Evolutionary conservation across 2,113 vertebrate species (phyloP).

Genomic region (Poeciliopsis retropinna): DNA sequence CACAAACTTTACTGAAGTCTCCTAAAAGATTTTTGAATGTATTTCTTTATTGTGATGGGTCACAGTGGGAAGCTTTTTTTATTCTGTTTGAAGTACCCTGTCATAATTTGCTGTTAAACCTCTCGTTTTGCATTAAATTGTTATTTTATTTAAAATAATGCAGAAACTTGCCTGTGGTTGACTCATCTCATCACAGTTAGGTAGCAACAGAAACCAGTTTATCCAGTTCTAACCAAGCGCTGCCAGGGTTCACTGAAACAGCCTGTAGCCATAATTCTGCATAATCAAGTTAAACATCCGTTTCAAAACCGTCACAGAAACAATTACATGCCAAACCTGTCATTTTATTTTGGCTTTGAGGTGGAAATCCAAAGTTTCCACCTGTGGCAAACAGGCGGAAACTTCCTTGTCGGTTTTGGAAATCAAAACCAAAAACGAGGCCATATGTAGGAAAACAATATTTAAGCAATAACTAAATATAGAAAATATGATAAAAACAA

Average conservation of each 20-base stretch:
- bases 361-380: background rate
- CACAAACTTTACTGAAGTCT: too few species aligned
- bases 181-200: too few species aligned
- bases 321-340: background rate
- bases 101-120: background rate
- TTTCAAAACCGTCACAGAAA: background rate
- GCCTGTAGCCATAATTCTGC: background rate
- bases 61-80: too few species aligned
- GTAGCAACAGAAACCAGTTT: background rate
- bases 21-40: too few species aligned
- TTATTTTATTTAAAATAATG: background rate
- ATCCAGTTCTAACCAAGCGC: background rate
- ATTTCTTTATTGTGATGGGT: too few species aligned
- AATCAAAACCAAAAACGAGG: background rate
- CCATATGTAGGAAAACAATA: background rate
- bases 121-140: background rate
- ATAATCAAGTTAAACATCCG: background rate
- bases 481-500: background rate
- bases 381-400: too few species aligned
- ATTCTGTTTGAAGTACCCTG: background rate
- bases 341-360: constrained; percentile 1
- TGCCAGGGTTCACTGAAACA: background rate
- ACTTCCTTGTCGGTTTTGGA: too few species aligned
- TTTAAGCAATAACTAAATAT: background rate
- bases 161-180: background rate